Percentiles rank a stretch among this genome's conserved stretches.
These are phyloP conservation scores for Oxyruncus cristatus DNA, from an alignment of 2,113 vertebrate genomes.

Conservation along the genomic window DNA sequence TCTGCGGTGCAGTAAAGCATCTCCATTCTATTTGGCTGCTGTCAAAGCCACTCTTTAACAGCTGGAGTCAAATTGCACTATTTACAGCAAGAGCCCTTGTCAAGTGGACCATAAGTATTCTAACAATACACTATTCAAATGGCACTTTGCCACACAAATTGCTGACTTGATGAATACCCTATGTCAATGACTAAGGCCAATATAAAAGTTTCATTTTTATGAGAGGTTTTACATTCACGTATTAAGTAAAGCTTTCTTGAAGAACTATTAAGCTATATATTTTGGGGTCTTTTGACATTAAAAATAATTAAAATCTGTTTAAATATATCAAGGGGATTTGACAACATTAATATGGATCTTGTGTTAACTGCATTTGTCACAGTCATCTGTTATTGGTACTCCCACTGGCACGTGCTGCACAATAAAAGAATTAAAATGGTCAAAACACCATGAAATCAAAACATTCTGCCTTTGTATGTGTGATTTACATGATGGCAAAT, in stretches of 20 bases:
- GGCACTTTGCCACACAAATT: conserved; percentile 84
- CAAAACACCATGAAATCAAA: conserved; percentile 76
- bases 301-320: conserved; percentile 81
- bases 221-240: conserved; percentile 75
- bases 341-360: conserved; percentile 81
- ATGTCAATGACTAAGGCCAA: conserved; percentile 70
- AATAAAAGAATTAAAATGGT: conserved; percentile 69
- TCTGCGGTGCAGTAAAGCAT: conserved; percentile 87
- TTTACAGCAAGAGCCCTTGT: conserved; percentile 93
- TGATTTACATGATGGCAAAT: conserved; percentile 71
- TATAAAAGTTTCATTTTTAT: conserved; percentile 77
- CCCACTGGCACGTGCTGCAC: conserved; percentile 73
- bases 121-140: conserved; percentile 86
- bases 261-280: conserved; percentile 67
- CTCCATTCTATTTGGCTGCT: conserved; percentile 91
- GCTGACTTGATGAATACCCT: conserved; percentile 79
- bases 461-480: conserved; percentile 71
- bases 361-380: conserved; percentile 80
- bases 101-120: conserved; percentile 85
- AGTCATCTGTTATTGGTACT: conserved; percentile 70
- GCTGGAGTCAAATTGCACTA: conserved; percentile 99
- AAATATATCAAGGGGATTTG: conserved; percentile 77
- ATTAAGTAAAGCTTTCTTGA: conserved; percentile 72
- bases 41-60: conserved; percentile 97
- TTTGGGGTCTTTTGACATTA: conserved; percentile 45